Evolutionary conservation across 2,888 invertebrate genomes (phyloP).

Genomic region (Biston betularia): DNA sequence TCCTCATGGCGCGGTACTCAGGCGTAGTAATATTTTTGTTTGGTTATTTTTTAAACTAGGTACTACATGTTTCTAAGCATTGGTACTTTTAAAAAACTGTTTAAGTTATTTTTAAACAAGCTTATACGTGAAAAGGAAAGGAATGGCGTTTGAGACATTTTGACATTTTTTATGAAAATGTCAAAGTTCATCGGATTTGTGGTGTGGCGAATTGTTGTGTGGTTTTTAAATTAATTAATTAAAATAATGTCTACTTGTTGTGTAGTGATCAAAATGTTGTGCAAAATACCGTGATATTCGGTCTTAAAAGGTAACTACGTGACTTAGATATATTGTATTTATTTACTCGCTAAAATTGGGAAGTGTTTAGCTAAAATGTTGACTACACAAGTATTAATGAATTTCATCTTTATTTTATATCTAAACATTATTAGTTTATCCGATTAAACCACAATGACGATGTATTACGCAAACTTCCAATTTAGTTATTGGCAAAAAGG

Average conservation of each 20-base stretch:
- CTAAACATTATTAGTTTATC: not conserved
- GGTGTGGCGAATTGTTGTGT: constrained; percentile 51
- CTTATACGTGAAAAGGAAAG: constrained; percentile 64
- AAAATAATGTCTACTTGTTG: constrained; percentile 41
- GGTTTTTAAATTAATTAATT: constrained; percentile 45
- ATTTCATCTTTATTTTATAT: not conserved
- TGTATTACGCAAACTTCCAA: constrained; percentile 4
- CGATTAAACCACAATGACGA: not conserved
- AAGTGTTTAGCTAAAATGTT: constrained; percentile 1
- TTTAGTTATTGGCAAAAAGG: not conserved
- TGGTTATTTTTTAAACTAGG: not conserved
- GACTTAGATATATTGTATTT: not conserved
- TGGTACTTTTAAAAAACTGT: not conserved
- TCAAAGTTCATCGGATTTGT: constrained; percentile 76
- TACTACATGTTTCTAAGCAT: not conserved
- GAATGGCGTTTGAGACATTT: constrained; percentile 67
- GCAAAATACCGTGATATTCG: constrained; percentile 30
- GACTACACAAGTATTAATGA: not conserved
- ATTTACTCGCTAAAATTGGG: not conserved
- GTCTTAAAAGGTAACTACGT: constrained; percentile 32
- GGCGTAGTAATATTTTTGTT: not conserved
- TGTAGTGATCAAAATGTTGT: constrained; percentile 23
- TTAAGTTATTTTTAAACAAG: not conserved
- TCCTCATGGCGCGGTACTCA: constrained; percentile 13
- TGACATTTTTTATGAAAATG: constrained; percentile 72